These are phyloP conservation scores for Pheucticus melanocephalus DNA, from an alignment of 2,113 vertebrate species.

Conservation along the genomic window DNA sequence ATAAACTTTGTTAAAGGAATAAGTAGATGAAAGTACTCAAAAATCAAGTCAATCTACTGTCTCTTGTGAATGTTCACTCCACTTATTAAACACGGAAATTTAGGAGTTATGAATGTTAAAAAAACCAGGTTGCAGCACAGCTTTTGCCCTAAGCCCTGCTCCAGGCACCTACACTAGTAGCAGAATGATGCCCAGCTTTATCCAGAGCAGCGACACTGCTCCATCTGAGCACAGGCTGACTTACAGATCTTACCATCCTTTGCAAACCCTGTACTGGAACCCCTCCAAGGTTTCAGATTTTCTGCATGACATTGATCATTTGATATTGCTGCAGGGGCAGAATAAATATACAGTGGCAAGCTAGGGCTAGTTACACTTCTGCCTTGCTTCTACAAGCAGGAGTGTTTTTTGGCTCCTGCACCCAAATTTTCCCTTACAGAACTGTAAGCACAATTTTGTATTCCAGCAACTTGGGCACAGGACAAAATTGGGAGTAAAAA, in stretches of 20 bases:
- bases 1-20: neutral
- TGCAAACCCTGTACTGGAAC: neutral
- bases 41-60: neutral
- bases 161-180: neutral
- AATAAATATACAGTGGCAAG: neutral
- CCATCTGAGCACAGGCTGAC: neutral
- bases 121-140: neutral
- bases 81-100: neutral
- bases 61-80: neutral
- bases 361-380: neutral
- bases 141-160: neutral
- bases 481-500: neutral
- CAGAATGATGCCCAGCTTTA: neutral
- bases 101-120: neutral
- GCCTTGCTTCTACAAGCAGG: neutral
- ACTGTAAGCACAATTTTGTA: neutral
- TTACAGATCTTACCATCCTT: neutral
- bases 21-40: neutral
- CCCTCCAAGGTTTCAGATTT: neutral
- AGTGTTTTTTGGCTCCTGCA: neutral
- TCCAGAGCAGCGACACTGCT: neutral
- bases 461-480: neutral
- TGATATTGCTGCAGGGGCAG: neutral
- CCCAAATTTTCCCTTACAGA: neutral
- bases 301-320: neutral